phyloP scores from a whole-genome alignment of 2,797 vertebrate genomes.

The Tokudaia tokunoshimensis region DNA sequence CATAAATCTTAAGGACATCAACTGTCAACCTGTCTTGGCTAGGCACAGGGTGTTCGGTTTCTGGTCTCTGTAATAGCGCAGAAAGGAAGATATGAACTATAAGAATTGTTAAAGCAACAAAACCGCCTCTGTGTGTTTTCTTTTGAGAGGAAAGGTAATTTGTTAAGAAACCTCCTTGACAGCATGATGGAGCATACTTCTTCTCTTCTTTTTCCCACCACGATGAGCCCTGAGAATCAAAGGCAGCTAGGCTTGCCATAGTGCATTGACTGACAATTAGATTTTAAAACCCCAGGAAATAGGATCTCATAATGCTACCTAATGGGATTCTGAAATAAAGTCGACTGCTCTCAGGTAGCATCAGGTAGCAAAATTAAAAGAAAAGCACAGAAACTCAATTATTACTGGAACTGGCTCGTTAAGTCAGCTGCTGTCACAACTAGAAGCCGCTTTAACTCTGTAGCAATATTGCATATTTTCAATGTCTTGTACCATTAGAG shows the following conservation, averaged over 20 bases:
- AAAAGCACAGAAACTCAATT: slow-evolving; percentile 88
- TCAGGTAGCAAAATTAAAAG: slow-evolving; percentile 87
- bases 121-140: slow-evolving; percentile 91
- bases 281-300: slow-evolving; percentile 87
- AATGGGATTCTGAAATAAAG: slow-evolving; percentile 88
- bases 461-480: slow-evolving; percentile 73
- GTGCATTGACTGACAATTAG: slow-evolving; percentile 92
- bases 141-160: slow-evolving; percentile 93
- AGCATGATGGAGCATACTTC: slow-evolving; percentile 95
- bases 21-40: slow-evolving; percentile 77
- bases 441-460: slow-evolving; percentile 86
- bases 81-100: slow-evolving; percentile 88
- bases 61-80: slow-evolving; percentile 84
- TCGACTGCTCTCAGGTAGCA: slow-evolving; percentile 86
- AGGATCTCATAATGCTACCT: slow-evolving; percentile 86
- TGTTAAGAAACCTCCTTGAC: slow-evolving; percentile 94
- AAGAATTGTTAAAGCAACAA: slow-evolving; percentile 88
- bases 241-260: slow-evolving; percentile 90
- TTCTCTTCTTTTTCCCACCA: slow-evolving; percentile 91
- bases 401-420: slow-evolving; percentile 86
- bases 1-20: slow-evolving; percentile 76
- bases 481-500: slow-evolving; percentile 78
- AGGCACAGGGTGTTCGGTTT: slow-evolving; percentile 69
- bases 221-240: slow-evolving; percentile 90
- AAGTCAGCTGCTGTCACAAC: slow-evolving; percentile 84